A percentile compares a stretch with the other conserved stretches of the same genome.
Conservation (phyloP, 2,113 vertebrate species). For the Coturnix japonica region DNA sequence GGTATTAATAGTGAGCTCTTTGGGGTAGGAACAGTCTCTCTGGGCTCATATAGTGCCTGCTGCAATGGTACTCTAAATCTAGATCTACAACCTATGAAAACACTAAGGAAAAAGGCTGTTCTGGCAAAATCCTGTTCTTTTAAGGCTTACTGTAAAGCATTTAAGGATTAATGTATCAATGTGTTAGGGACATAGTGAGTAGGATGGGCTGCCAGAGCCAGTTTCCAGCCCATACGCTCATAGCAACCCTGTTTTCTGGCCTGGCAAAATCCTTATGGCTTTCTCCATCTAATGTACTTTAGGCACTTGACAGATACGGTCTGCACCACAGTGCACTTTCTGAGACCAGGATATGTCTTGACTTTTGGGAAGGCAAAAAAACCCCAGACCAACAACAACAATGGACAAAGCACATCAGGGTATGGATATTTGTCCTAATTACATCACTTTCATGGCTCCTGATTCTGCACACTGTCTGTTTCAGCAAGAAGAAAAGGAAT, state of each 20-base stretch:
- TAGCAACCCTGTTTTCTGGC: background rate
- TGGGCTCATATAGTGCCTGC: background rate
- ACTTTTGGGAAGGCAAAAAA: background rate
- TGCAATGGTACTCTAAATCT: background rate
- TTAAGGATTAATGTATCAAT: background rate
- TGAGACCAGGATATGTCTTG: background rate
- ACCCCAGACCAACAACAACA: background rate
- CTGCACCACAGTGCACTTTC: background rate
- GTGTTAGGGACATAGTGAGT: background rate
- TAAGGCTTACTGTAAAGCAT: background rate
- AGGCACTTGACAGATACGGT: background rate
- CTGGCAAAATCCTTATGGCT: background rate
- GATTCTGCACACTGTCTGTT: background rate
- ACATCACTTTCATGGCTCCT: background rate
- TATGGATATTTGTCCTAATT: background rate
- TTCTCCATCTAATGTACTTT: background rate
- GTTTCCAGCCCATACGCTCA: background rate
- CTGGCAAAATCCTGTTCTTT: background rate
- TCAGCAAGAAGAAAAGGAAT: background rate
- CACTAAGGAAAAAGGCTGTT: background rate
- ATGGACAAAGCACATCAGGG: background rate
- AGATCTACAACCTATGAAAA: background rate
- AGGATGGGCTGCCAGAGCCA: background rate
- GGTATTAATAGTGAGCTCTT: fast-evolving
- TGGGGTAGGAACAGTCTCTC: background rate